Conservation (phyloP, 2,797 vertebrate species). For the Silurus lanzhouensis region DNA sequence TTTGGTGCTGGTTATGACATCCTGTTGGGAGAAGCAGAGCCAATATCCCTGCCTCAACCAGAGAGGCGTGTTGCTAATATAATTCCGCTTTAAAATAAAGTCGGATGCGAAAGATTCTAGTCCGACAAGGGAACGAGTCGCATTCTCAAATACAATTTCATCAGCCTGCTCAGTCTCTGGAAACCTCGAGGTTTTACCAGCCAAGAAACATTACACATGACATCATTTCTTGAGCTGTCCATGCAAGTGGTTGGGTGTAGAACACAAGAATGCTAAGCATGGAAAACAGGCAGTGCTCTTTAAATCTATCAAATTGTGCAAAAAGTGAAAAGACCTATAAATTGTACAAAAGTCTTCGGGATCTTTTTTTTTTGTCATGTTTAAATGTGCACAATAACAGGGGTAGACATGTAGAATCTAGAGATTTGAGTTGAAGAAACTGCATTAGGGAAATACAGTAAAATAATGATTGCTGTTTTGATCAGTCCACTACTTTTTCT, state of each 20-base stretch:
- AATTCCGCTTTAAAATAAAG: conserved; percentile 60
- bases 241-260: conserved; percentile 9
- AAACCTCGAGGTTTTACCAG: conserved; percentile 21
- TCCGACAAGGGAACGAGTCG: conserved; percentile 32
- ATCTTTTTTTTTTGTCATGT: too few relatives aligned
- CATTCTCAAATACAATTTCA: conserved; percentile 45
- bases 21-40: conserved; percentile 64
- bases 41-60: conserved; percentile 66
- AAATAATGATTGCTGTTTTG: too few relatives aligned
- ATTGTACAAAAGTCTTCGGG: background rate
- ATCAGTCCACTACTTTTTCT: background rate
- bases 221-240: conserved; percentile 30
- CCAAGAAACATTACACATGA: conserved; percentile 35
- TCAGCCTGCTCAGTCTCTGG: conserved; percentile 26
- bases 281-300: background rate
- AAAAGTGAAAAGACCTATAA: background rate
- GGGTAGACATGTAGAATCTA: background rate
- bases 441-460: background rate
- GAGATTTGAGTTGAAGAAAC: background rate
- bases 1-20: conserved; percentile 60
- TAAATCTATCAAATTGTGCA: background rate
- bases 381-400: too few relatives aligned
- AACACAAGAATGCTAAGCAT: conserved; percentile 28
- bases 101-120: conserved; percentile 46
- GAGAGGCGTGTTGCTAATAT: conserved; percentile 55